Percentiles rank a stretch among this genome's conserved stretches.
Conservation (phyloP, 1,140 invertebrate species). For the Pseudomyrmex flavicornis region DNA sequence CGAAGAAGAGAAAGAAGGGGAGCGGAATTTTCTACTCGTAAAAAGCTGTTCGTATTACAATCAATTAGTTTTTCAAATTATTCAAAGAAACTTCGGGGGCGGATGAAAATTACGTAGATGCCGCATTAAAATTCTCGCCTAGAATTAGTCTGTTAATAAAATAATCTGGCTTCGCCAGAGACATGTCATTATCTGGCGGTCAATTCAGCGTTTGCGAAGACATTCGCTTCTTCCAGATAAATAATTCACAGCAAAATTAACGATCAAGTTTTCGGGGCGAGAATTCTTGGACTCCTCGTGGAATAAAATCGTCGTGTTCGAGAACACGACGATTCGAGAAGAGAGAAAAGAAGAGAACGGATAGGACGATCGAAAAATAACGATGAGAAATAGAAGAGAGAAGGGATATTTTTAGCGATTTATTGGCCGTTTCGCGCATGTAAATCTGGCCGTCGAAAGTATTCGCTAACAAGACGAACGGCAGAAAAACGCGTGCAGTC, state of each 20-base stretch:
- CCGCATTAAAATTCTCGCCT: too few relatives aligned
- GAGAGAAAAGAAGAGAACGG: constrained; percentile 7
- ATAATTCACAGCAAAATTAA: neutral
- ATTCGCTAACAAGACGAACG: constrained; percentile 59
- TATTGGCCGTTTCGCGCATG: constrained; percentile 71
- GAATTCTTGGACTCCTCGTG: neutral
- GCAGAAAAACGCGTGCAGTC: constrained; percentile 28
- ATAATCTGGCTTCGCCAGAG: too few relatives aligned
- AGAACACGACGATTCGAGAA: constrained; percentile 21
- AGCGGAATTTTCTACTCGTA: neutral
- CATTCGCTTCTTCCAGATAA: too few relatives aligned
- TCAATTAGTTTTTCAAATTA: neutral
- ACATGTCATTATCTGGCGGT: too few relatives aligned
- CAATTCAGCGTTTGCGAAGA: too few relatives aligned
- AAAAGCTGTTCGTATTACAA: neutral
- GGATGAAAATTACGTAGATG: too few relatives aligned
- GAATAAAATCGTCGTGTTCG: constrained; percentile 30
- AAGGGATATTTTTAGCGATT: constrained; percentile 71
- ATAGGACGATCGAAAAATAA: constrained; percentile 61
- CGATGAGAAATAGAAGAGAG: constrained; percentile 50
- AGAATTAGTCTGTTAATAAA: too few relatives aligned
- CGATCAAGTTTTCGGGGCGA: constrained; percentile 39
- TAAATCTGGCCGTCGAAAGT: constrained; percentile 61
- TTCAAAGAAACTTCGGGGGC: neutral
- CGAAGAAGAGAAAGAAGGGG: neutral